These are phyloP conservation scores for Cichlasoma orientale DNA, from an alignment of 2,797 vertebrate genomes.

Conservation along the genomic window DNA sequence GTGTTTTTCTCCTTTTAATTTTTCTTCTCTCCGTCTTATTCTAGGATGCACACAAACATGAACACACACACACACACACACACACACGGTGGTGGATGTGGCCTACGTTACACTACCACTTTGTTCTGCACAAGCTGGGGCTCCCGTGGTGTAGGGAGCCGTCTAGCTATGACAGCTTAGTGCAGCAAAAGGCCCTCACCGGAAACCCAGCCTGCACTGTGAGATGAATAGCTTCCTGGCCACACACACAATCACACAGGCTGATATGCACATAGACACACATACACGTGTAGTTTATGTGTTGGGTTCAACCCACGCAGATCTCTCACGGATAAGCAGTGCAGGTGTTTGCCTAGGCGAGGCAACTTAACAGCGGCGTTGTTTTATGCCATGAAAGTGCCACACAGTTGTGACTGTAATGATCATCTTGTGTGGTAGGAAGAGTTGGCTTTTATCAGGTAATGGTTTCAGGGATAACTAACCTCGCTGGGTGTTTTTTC, in stretches of 20 bases:
- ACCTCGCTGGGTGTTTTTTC: neutral
- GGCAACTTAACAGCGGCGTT: slow-evolving; percentile 33
- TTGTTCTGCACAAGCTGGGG: slow-evolving; percentile 64
- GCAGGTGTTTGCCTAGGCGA: slow-evolving; percentile 70
- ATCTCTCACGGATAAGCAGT: slow-evolving; percentile 66
- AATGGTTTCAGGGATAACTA: slow-evolving; percentile 36
- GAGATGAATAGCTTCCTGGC: slow-evolving; percentile 78
- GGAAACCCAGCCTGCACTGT: slow-evolving; percentile 71
- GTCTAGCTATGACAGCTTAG: slow-evolving; percentile 67
- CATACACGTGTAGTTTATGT: slow-evolving; percentile 34
- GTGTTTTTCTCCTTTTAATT: slow-evolving; percentile 18
- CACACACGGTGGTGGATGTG: slow-evolving; percentile 50
- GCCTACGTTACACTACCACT: slow-evolving; percentile 54
- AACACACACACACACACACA: neutral
- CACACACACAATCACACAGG: slow-evolving; percentile 47
- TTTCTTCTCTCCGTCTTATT: slow-evolving; percentile 34
- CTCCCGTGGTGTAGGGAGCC: slow-evolving; percentile 70
- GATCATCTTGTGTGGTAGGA: slow-evolving; percentile 35
- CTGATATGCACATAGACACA: slow-evolving; percentile 26
- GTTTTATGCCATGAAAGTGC: slow-evolving; percentile 51
- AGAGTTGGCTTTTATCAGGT: slow-evolving; percentile 53
- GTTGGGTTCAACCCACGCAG: slow-evolving; percentile 63
- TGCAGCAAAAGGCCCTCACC: slow-evolving; percentile 65
- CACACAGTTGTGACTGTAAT: slow-evolving; percentile 41
- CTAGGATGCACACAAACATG: slow-evolving; percentile 24